Base-by-base conservation (phyloP, 2,113 vertebrate species). In the Cettia cetti region DNA sequence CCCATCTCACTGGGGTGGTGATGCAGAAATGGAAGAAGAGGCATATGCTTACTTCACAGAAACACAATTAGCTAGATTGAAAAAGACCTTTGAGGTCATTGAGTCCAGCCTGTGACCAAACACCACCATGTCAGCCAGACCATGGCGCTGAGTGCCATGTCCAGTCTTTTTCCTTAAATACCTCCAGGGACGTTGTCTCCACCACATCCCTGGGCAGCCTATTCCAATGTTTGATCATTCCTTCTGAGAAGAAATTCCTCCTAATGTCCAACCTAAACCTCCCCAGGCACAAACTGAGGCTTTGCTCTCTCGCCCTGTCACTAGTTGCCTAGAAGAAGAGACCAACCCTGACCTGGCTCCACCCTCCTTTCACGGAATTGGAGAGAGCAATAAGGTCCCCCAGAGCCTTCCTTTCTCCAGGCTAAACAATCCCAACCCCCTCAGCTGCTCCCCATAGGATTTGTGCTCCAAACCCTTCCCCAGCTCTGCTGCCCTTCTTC, bases 101-200 rank as follows among this genome's bases (percentile, higher is more conserved):
- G 0, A 27, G 28, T 45, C 20, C 28, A 17, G 7, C 23, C 45
- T 52, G 4, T 52, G 28, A 59, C 23, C 17, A 18, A 45, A 21
- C 13, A 30, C 5, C 17, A 16, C 10, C 23, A 3, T n/a, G 28
- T 10, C 33, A 75, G 10, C 23, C 3, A 57, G 37, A 66, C 18
- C 27, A 44, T 4, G 39, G 23, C 31, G 60, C 45, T 28, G n/a
- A n/a, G 7, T 23, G 31, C 27, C 44, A 59, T 2, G 0, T 75
- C 20, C 61, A 52, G 24, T 39, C 61, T 18, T 66, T 18, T 66
- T 60, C 28, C 39, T 60, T 35, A 47, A 53, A 40, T 17, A 47
- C 4, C 3, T 53, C 17, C 69, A 75, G 45, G 30, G 17, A 26
- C 0, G 0, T 4, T 31, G 69, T 17, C 16, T 40, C 45, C 12